A percentile compares a stretch with the other conserved stretches of the same genome.
These are phyloP conservation scores for Trichomalopsis sarcophagae DNA, from an alignment of 1,140 invertebrate genomes.

Conservation along the genomic window DNA sequence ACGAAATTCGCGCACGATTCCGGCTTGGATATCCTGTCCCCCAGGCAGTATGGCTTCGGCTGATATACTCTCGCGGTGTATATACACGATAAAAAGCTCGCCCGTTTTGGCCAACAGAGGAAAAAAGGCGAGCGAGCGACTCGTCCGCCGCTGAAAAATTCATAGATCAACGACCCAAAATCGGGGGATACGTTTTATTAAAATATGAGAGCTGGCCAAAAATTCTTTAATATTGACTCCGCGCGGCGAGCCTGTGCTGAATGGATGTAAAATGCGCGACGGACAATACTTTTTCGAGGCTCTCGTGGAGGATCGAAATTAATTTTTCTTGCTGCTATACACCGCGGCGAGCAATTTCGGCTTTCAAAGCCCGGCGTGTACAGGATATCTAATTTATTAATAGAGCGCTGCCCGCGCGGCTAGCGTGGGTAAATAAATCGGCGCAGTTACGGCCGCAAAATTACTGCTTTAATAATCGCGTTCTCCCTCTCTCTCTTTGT, in stretches of 20 bases:
- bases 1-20: not conserved
- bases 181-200: not conserved
- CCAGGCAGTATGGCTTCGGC: too few relatives aligned
- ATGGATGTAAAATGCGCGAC: not conserved
- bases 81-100: not conserved
- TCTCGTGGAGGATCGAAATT: not conserved
- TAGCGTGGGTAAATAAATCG: not conserved
- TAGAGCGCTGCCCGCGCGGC: not conserved
- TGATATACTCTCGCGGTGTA: too few relatives aligned
- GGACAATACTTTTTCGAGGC: conserved; percentile 25
- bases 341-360: not conserved
- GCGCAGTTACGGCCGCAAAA: not conserved
- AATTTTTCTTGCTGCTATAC: not conserved
- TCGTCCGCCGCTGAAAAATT: not conserved
- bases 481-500: too few relatives aligned
- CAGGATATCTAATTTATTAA: not conserved
- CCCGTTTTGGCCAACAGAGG: not conserved
- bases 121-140: not conserved
- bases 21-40: not conserved
- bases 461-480: not conserved
- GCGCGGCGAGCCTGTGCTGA: not conserved
- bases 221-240: conserved; percentile 34
- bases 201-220: not conserved
- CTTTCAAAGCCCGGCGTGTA: not conserved
- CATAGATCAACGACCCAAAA: conserved; percentile 1